A percentile compares a stretch with the other conserved stretches of the same genome.
Evolutionary conservation across 2,888 invertebrate species (phyloP).

Genomic region (Penaeus monodon): DNA sequence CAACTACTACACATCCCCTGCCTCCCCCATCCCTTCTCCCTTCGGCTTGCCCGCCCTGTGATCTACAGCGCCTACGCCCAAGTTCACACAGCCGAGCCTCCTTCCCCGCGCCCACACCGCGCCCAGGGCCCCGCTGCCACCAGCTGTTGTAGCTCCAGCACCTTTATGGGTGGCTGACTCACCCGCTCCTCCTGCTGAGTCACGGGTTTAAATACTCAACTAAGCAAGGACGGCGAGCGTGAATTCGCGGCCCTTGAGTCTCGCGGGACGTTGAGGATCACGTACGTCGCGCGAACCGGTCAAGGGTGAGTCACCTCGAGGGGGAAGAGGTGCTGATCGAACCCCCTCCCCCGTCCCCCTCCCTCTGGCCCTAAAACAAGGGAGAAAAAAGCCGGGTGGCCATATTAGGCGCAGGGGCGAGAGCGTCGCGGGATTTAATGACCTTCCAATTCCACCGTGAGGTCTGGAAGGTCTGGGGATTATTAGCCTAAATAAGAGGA

Average conservation of each 20-base stretch:
- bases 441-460: background rate
- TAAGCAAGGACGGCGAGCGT: too few species aligned
- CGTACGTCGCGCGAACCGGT: too few species aligned
- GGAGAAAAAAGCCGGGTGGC: conserved; percentile 5
- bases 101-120: background rate
- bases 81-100: background rate
- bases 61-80: background rate
- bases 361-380: background rate
- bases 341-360: background rate
- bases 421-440: background rate
- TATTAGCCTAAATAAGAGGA: too few species aligned
- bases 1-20: background rate
- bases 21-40: background rate
- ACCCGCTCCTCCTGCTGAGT: too few species aligned
- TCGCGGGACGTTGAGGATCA: too few species aligned
- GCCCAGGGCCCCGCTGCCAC: background rate
- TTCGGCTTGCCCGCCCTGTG: background rate
- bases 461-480: too few species aligned
- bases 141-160: too few species aligned
- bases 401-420: background rate
- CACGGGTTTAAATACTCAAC: too few species aligned
- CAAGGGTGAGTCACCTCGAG: too few species aligned
- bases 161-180: too few species aligned
- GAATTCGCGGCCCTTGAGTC: too few species aligned
- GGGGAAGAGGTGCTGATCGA: background rate